A percentile compares a stretch with the other conserved stretches of the same genome.
Evolutionary conservation across 2,113 vertebrate species (phyloP).

Genomic region (Scopus umbretta): DNA sequence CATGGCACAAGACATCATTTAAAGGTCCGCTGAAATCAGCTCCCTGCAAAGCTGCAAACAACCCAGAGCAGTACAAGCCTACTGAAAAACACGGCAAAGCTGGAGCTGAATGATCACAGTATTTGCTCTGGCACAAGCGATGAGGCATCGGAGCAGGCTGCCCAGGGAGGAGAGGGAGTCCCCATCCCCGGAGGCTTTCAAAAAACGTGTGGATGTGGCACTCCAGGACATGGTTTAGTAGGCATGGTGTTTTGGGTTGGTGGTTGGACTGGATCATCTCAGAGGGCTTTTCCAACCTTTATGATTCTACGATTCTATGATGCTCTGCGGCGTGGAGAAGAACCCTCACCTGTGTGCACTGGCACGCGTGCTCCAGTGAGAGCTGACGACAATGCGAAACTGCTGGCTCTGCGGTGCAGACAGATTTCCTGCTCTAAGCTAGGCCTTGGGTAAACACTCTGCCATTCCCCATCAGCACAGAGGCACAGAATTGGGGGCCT

Average conservation of each 20-base stretch:
- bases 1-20: background rate
- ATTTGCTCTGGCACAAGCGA: background rate
- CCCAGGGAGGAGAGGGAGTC: no score
- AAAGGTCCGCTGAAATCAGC: background rate
- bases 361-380: background rate
- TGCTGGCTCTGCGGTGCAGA: fast-evolving
- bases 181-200: no score
- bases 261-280: no score
- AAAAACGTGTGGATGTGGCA: no score
- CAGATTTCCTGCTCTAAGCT: background rate
- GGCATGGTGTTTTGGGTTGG: no score
- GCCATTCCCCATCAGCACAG: background rate
- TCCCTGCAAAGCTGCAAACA: background rate
- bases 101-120: background rate
- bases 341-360: background rate
- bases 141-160: no score
- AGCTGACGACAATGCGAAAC: background rate
- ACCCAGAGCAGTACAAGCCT: background rate
- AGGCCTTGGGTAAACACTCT: background rate
- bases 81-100: background rate
- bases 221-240: no score
- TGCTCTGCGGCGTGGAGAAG: background rate
- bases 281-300: no score
- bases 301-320: no score
- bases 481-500: background rate